Evolutionary conservation across 2,113 vertebrate species (phyloP), one percentile per base, ranked within the genome.

Genomic region (Chrysemys picta): DNA sequence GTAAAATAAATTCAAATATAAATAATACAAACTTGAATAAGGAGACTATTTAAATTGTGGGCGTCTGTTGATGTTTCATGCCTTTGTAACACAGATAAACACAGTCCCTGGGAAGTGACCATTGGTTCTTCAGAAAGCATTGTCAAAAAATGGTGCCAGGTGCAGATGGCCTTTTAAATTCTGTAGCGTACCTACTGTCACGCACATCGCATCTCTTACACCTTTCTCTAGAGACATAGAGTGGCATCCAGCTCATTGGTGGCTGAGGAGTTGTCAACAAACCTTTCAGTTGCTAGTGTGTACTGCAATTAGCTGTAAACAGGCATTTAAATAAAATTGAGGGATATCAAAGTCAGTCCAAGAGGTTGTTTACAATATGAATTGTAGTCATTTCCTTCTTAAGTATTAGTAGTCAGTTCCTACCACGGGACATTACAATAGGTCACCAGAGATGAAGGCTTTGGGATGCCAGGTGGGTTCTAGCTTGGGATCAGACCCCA

Each of bases 171-270:
- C 94, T 76, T 89, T 5, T 11, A 5, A 75, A 25, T 8, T 78
- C 29, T 53, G 49, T 50, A 80, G 17, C n/a, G 29, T n/a, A 21
- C 35, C 27, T 24, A 78, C 45, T 86, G 42, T 45, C 54, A 0
- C 0, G 5, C 59, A 11, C 81, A 59, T 49, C 89, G 9, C 62
- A 13, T 0, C 0, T n/a, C 42, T 17, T 59, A 1, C 65, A 10
- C 27, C 4, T 1, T 93, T 84, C 72, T 38, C 31, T 90, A 78
- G 17, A 79, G 57, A 45, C 49, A 2, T 1, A 1, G 72, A 72
- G 65, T 72, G 65, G 19, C n/a, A 72, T 38, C 21, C 83, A 90
- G 75, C 59, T 87, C 52, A 1, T 14, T 85, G 65, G 38, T 25
- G 27, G 10, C 57, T 90, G 80, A 75, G 75, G 29, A 85, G 16